Evolutionary conservation across 2,113 vertebrate species (phyloP), one percentile per base, ranked within the genome.

Genomic region (Lamprotornis superbus): DNA sequence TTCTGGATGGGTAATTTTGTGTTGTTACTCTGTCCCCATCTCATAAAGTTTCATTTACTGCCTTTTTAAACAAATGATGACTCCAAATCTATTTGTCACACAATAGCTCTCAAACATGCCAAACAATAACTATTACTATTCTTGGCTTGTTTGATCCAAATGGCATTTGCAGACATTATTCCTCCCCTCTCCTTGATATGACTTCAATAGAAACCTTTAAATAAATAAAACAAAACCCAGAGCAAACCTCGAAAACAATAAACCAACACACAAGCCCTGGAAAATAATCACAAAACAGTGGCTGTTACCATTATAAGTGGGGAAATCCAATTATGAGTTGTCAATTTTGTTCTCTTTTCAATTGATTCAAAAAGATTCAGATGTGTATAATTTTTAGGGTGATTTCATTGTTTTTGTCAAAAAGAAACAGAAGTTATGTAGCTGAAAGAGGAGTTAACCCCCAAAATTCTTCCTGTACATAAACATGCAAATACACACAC

Each of bases 21-120:
- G 81, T 96, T 8, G 24, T 95, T 97, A 94, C 81, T 95, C 64
- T 91, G 91, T 94, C 89, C 94, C 80, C 81, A 94, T 95, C 93
- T 96, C 96, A 97, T 96, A 96, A 97, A 97, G 49, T 96, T 97
- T 97, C 94, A 97, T 97, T 97, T 97, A 95, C 91, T 97, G 96
- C 96, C 96, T 96, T 97, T 97, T 97, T 97, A 97, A 97, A 94
- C 97, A 97, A 97, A 96, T 95, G 93, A 97, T 97, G 94, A 90
- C 93, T 97, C 71, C 91, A 97, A 97, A 96, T 97, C 97, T 97
- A 95, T 97, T 97, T 95, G 97, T 97, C 94, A 96, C 93, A 97
- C 96, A 93, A 89, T 92, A 92, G 91, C 90, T 95, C 71, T 94
- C 85, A 93, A 92, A 96, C 83, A 87, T 79, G 85, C 87, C 94